Base-by-base conservation (phyloP, 2,797 vertebrate genomes). In the Spheniscus humboldti region DNA sequence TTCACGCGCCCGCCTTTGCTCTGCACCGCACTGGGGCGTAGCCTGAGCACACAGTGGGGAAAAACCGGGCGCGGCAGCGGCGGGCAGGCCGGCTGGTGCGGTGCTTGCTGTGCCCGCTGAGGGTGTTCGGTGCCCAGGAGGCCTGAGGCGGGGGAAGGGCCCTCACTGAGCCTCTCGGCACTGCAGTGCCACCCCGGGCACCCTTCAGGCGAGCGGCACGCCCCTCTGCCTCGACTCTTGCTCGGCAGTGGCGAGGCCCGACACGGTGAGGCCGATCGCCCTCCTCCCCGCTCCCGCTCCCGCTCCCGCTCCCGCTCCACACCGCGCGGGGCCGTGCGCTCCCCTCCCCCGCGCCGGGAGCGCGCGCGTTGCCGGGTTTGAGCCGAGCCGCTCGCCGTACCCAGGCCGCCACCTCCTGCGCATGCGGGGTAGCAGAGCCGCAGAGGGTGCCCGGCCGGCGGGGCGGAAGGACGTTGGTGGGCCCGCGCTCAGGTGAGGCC, bases 1-100 rank as follows among this genome's bases (percentile, higher is more conserved):
- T 33, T 13, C 19, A 9, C 2, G 31, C 31, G 31, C 31, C 12
- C 18, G 30, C 55, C 30, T 9, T 31, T 33, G 55, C 55, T 10
- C 27, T 2, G 20, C 82, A 1, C 30, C 15, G 2, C 67, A 1
- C 33, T 7, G 12, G 3, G 31, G 31, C 2, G 37, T 3, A 18
- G 41, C n/a, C n/a, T 3, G 10, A 27, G 48, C 3, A 4, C 33
- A 14, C 60, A 0, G 17, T 0, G 62, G 13, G 72, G 15, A 57
- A 13, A 7, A 6, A 6, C 13, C 43, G 2, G 24, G 71, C 11
- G 45, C 14, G 18, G 2, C 9, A 14, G 68, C 27, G 6, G 39
- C 5, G 13, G 80, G 22, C 37, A 33, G 30, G 17, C 33, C 12
- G 25, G 15, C 13, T 16, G 20, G 10, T 22, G 7, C 0, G 8